phyloP scores from a whole-genome alignment of 1,140 invertebrate species.

The Ceratina japonica region DNA sequence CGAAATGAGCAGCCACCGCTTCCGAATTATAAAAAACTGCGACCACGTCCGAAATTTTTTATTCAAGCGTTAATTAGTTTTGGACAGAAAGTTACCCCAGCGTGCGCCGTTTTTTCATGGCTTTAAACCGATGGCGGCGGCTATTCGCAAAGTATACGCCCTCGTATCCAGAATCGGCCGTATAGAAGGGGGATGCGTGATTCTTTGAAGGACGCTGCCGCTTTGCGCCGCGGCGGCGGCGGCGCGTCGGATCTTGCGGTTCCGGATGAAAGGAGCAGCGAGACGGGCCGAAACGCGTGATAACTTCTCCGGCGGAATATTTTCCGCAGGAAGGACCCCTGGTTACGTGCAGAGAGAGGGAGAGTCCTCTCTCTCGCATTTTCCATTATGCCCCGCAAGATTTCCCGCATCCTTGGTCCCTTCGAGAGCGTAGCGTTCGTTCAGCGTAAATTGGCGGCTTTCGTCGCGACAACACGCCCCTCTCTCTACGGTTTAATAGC shows the following conservation, averaged over 20 bases:
- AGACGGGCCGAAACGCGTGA: background rate
- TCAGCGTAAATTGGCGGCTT: slow-evolving; percentile 61
- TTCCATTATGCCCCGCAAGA: slow-evolving; percentile 62
- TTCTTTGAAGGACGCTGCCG: slow-evolving; percentile 16
- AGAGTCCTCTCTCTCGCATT: slow-evolving; percentile 50
- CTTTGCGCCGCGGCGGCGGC: background rate
- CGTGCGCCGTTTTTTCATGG: background rate
- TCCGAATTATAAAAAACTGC: too few relatives aligned
- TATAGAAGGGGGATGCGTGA: background rate
- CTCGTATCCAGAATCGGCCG: slow-evolving; percentile 5
- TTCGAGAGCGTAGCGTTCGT: background rate
- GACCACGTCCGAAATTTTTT: too few relatives aligned
- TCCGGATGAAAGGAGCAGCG: background rate
- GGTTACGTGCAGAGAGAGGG: background rate
- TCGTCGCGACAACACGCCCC: slow-evolving; percentile 51
- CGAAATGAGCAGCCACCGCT: too few relatives aligned
- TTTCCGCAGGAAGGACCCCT: background rate
- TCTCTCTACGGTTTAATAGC: slow-evolving; percentile 55
- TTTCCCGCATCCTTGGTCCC: slow-evolving; percentile 56
- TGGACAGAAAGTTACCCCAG: background rate
- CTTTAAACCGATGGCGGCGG: background rate
- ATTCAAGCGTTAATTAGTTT: too few relatives aligned
- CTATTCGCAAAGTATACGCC: slow-evolving; percentile 33
- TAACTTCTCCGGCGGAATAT: slow-evolving; percentile 20
- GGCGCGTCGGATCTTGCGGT: slow-evolving; percentile 1